Base-by-base conservation (phyloP, 1,140 invertebrate genomes). In the Scylla paramamosain region DNA sequence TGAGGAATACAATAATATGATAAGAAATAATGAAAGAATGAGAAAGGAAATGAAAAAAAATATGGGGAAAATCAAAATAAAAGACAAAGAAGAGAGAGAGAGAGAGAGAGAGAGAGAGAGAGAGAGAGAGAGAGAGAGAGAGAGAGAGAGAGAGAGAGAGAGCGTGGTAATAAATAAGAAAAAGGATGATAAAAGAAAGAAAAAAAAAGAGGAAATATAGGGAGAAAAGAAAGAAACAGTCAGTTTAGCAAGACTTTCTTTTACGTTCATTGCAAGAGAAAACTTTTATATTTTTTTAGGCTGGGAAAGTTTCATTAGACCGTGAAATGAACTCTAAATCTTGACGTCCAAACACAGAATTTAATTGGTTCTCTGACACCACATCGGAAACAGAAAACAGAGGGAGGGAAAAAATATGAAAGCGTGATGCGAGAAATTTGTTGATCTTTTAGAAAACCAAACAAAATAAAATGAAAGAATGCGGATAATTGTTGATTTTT, bases 111-210 rank as follows among this genome's bases (percentile, higher is more conserved):
- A 83, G 82, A 83, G 82, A 83, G 82, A 83, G 82, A 84, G 83
- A 84, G 83, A 84, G 83, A 84, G 83, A 84, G 83, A 84, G 83
- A 84, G 84, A 87, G 84, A 87, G 84, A 87, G 84, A 87, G 84
- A 87, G 84, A 87, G 84, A 87, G 84, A 87, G 84, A 87, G 84
- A 87, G 84, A 87, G 84, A 87, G 84, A 87, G 84, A 87, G 31
- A 87, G 84, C 16, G 52, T 20, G 67, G n/a, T 7, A 77, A 20
- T 20, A 7, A 77, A n/a, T 7, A 25, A 77, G 16, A n/a, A 25
- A 77, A 4, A 59, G 12, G 16, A 59, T 59, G 52, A 20, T 14
- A 12, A 20, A 20, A 59, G 2, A 59, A 59, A 12, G 10, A 20
- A 59, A 12, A 8, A 20, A 59, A 14, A 20, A 59, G 52, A 59